These are phyloP conservation scores for Tipula confusa DNA, from an alignment of 2,888 invertebrate species.

Conservation along the genomic window DNA sequence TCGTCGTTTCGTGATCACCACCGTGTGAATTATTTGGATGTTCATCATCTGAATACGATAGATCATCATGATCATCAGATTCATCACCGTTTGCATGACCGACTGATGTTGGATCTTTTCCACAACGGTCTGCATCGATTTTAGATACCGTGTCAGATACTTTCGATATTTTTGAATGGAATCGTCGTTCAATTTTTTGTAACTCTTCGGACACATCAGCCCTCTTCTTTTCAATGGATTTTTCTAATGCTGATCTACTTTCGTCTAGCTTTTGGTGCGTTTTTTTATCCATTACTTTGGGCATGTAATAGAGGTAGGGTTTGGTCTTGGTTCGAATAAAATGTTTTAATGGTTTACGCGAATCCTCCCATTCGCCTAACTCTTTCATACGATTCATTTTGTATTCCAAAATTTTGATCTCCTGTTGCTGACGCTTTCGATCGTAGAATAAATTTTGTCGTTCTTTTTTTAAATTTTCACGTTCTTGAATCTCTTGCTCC, in stretches of 20 bases:
- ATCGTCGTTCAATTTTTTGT: conserved; percentile 55
- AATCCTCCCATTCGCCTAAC: conserved; percentile 82
- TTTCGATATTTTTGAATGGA: conserved; percentile 34
- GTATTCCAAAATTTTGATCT: conserved; percentile 81
- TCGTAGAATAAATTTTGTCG: conserved; percentile 79
- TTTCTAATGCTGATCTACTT: conserved; percentile 60
- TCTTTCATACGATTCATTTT: conserved; percentile 85
- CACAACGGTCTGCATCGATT: conserved; percentile 37
- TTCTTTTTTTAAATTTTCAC: conserved; percentile 77
- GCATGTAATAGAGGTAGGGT: conserved; percentile 84
- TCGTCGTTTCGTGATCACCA: not conserved
- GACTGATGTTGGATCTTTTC: conserved; percentile 41
- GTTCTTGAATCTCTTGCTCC: conserved; percentile 81
- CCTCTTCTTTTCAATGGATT: conserved; percentile 61
- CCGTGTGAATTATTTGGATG: not conserved
- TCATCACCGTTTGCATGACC: conserved; percentile 51
- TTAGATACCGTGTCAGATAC: conserved; percentile 33
- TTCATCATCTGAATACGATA: not conserved
- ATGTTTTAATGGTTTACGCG: conserved; percentile 69
- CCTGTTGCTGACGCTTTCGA: conserved; percentile 80
- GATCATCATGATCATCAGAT: conserved; percentile 51
- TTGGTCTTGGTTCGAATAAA: conserved; percentile 84
- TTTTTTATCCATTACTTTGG: conserved; percentile 69
- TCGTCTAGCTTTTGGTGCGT: conserved; percentile 62
- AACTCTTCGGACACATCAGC: conserved; percentile 62